Evolutionary conservation across 1,140 invertebrate genomes (phyloP), one percentile per base, ranked within the genome.

Genomic region (Lepidurus packardi): DNA sequence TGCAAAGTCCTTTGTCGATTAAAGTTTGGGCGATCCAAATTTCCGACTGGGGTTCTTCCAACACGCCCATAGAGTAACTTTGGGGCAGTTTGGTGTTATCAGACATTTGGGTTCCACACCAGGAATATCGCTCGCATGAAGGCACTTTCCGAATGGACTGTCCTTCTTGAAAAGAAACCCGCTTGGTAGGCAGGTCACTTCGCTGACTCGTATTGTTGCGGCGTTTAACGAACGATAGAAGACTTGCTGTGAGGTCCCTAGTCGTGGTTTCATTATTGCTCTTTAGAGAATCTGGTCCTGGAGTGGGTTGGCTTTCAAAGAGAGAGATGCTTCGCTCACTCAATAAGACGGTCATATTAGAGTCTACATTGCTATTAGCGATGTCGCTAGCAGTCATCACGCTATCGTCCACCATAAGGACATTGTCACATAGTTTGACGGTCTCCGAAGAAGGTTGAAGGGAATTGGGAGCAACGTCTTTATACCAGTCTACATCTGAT

Each of bases 371-470:
- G 53, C 53, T 65, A 21, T 65, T 65, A 9, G 53, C 53, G 21
- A 65, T 65, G 13, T 65, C 53, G 53, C 53, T 65, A 7, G 53
- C 53, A n/a, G 53, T 65, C 53, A 65, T 65, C 53, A 65, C 53
- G 21, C 21, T 65, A 21, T 65, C 53, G 3, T 65, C 53, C 16
- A 65, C 53, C 53, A 65, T 0, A 13, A 65, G 53, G 53, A 21
- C n/a, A 65, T 65, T 65, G 53, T 65, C 53, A 21, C 53, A 65
- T 13, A 65, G 53, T 65, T 65, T 65, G 4, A 65, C 16, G 3
- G 53, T 13, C 16, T 13, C 53, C 21, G 6, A 21, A 9, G 53
- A n/a, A n/a, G 53, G 6, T 16, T 11, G 53, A 21, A n/a, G 8
- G 6, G 53, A 4, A 13, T n/a, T 21, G 53, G 53, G 13, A 13